A percentile compares a stretch with the other conserved stretches of the same genome.
phyloP scores from a whole-genome alignment of 2,888 invertebrate species.

The Eupithecia abbreviata region DNA sequence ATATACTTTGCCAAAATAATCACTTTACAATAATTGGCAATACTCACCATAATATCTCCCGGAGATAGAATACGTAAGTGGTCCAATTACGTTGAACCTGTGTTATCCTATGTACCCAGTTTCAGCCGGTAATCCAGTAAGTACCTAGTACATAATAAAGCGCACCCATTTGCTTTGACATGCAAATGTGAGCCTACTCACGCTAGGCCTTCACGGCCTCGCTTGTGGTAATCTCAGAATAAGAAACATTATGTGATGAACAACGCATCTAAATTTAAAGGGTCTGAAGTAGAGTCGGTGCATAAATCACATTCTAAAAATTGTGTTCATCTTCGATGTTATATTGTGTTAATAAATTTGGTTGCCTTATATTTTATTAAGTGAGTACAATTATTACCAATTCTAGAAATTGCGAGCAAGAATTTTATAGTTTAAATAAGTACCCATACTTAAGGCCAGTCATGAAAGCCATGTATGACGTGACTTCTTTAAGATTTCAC shows the following conservation, averaged over 20 bases:
- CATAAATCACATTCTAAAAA: neutral
- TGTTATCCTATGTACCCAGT: neutral
- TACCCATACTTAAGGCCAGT: too few relatives aligned
- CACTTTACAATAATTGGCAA: neutral
- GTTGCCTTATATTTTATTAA: too few relatives aligned
- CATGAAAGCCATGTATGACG: too few relatives aligned
- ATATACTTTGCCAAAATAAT: neutral
- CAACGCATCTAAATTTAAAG: conserved; percentile 8
- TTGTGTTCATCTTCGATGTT: too few relatives aligned
- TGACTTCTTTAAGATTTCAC: too few relatives aligned
- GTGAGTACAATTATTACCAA: too few relatives aligned
- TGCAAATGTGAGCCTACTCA: conserved; percentile 30
- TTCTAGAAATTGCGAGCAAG: too few relatives aligned
- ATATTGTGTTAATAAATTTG: too few relatives aligned
- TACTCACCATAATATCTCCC: neutral
- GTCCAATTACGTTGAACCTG: conserved; percentile 19
- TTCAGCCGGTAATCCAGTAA: conserved; percentile 26
- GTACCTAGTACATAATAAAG: conserved; percentile 33
- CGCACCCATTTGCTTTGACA: conserved; percentile 32
- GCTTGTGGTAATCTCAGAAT: neutral
- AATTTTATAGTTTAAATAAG: too few relatives aligned
- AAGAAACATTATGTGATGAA: neutral
- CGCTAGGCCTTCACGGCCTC: neutral
- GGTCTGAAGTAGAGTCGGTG: neutral
- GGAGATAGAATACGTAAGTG: conserved; percentile 29